Base-by-base conservation (phyloP, 2,113 vertebrate species). In the Neofelis nebulosa region DNA sequence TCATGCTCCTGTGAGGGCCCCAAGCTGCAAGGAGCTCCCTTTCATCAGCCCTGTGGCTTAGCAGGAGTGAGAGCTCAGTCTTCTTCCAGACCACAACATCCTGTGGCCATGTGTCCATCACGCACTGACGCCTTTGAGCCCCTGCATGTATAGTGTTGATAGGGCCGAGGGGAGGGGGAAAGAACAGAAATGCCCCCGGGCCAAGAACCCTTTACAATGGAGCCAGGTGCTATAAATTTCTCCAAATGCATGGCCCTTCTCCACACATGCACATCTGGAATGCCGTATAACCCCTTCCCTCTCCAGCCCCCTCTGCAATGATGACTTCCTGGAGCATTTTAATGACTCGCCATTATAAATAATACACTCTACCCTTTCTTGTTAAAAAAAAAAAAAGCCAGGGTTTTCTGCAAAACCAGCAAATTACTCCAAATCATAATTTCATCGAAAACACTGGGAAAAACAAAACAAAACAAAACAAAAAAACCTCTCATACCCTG, bases 361-460 rank as follows among this genome's bases (percentile, higher is more conserved):
- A 98, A 98, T 98, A 98, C 82, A 85, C 74, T 97, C 41, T 86
- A 97, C 5, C 1, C 94, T 91, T 15, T 66, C 93, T 97, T 97
- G 83, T 95, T 76, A 92, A 90, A 96, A 69, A 78, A 71, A 63
- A 93, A 36, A 83, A 85, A 98, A 91, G 23, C 11, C 94, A 97
- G 94, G 97, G 91, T 78, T 86, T 97, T 98, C 98, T 98, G 96
- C 95, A 98, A 98, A 98, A 98, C 91, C 89, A 98, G 93, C 95
- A 98, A 98, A 99, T 98, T 98, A 98, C 88, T 96, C 89, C 84
- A 97, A 97, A 97, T 98, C 88, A 14, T 98, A 98, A 98, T 99
- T 99, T 98, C 96, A 98, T 97, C 0, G 0, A 98, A 99, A 98
- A 98, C 94, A 98, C 88, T 97, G 95, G 38, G 38, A 38, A 38